A percentile compares a stretch with the other conserved stretches of the same genome.
Conservation (phyloP, 2,797 vertebrate genomes). For the Eulemur mongoz region DNA sequence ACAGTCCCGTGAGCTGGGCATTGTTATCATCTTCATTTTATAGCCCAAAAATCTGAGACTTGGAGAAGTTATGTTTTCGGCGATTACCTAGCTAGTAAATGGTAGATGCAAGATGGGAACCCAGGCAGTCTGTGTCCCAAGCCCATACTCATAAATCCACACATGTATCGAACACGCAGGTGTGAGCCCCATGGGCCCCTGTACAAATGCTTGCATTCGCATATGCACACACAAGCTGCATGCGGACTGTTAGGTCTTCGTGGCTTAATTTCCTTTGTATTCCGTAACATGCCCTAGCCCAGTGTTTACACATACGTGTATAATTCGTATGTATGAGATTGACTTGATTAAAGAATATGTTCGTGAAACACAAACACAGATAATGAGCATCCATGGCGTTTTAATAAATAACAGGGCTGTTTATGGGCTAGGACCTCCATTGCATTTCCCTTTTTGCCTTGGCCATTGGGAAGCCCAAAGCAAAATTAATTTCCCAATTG, state of each 20-base stretch:
- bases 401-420: neutral
- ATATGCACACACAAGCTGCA: fast-evolving
- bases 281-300: fast-evolving
- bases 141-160: neutral
- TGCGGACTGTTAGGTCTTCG: fast-evolving
- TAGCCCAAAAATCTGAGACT: neutral
- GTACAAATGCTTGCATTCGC: fast-evolving
- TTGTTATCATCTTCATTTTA: neutral
- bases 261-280: neutral
- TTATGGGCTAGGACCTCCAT: neutral
- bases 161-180: fast-evolving
- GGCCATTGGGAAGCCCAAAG: neutral
- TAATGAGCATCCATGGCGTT: neutral
- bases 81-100: neutral
- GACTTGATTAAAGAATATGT: neutral
- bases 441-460: neutral
- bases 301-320: neutral
- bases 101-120: neutral
- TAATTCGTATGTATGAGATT: neutral
- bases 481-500: neutral
- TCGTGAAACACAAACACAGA: neutral
- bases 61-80: neutral
- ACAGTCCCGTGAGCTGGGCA: neutral
- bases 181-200: neutral
- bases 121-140: neutral